phyloP scores from a whole-genome alignment of 2,797 vertebrate genomes.

The Mycteria americana region DNA sequence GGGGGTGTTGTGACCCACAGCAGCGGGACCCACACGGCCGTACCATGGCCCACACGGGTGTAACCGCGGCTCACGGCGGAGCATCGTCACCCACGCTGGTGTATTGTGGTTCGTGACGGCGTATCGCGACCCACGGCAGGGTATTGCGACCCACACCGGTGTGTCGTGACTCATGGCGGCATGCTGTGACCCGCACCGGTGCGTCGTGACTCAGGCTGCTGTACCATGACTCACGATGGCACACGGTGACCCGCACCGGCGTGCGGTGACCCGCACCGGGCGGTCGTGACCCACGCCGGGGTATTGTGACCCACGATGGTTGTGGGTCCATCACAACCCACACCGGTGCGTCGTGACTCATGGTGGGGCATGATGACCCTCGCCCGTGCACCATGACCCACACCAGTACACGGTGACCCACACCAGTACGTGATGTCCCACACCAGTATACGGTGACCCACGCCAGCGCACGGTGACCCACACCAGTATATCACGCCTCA shows the following conservation, averaged over 20 bases:
- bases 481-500: too few species aligned
- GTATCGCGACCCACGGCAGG: not conserved
- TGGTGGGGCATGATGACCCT: not conserved
- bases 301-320: not conserved
- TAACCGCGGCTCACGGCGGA: not conserved
- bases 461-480: not conserved
- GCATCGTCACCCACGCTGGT: too few species aligned
- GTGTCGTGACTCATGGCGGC: accelerated
- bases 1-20: not conserved
- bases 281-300: not conserved
- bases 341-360: too few species aligned
- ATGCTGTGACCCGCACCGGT: not conserved
- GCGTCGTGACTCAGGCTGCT: not conserved
- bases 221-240: not conserved
- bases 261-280: accelerated
- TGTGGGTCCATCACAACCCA: too few species aligned
- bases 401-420: too few species aligned
- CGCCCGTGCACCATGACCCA: not conserved
- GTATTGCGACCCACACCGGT: accelerated
- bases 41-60: not conserved
- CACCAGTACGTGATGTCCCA: not conserved
- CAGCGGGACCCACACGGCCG: not conserved
- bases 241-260: too few species aligned
- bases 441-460: too few species aligned
- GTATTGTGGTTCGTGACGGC: accelerated